These are phyloP conservation scores for Drosophila orena DNA, from an alignment of 1,140 invertebrate species.

Conservation along the genomic window DNA sequence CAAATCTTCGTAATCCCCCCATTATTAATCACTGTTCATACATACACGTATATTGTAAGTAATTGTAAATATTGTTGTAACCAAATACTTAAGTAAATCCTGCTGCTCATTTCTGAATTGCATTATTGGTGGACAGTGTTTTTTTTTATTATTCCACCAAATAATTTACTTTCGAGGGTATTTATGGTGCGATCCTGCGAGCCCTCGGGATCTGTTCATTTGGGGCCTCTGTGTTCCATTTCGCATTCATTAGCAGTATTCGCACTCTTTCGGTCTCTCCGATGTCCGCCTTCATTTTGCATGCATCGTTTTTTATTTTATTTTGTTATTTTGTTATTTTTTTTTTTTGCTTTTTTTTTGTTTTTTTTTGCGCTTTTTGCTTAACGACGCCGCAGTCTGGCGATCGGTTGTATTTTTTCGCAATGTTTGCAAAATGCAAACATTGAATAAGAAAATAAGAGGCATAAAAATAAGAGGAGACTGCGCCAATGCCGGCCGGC, in stretches of 20 bases:
- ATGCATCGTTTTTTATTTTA: slow-evolving; percentile 49
- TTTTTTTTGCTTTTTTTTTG: slow-evolving; percentile 5
- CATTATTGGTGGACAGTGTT: background rate
- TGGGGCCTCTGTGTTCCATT: slow-evolving; percentile 57
- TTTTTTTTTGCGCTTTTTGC: slow-evolving; percentile 9
- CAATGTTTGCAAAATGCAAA: slow-evolving; percentile 11
- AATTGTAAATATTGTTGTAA: too few species aligned
- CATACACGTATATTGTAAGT: too few species aligned
- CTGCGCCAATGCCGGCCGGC: slow-evolving; percentile 69
- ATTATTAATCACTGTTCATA: too few species aligned
- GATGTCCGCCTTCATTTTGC: slow-evolving; percentile 66
- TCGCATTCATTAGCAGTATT: slow-evolving; percentile 78
- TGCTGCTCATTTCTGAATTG: background rate
- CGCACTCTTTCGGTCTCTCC: slow-evolving; percentile 40
- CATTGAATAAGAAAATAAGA: slow-evolving; percentile 23
- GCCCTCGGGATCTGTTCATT: slow-evolving; percentile 14
- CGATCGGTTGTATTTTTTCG: slow-evolving; percentile 20
- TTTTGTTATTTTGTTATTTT: slow-evolving; percentile 8
- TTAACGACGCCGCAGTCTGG: slow-evolving; percentile 39
- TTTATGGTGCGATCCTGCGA: background rate
- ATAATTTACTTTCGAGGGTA: slow-evolving; percentile 17
- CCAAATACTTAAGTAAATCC: too few species aligned
- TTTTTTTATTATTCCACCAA: too few species aligned
- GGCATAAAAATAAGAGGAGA: slow-evolving; percentile 10
- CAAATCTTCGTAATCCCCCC: too few species aligned